Base-by-base conservation (phyloP, 2,113 vertebrate genomes). In the Sterrhoptilus dennistouni region DNA sequence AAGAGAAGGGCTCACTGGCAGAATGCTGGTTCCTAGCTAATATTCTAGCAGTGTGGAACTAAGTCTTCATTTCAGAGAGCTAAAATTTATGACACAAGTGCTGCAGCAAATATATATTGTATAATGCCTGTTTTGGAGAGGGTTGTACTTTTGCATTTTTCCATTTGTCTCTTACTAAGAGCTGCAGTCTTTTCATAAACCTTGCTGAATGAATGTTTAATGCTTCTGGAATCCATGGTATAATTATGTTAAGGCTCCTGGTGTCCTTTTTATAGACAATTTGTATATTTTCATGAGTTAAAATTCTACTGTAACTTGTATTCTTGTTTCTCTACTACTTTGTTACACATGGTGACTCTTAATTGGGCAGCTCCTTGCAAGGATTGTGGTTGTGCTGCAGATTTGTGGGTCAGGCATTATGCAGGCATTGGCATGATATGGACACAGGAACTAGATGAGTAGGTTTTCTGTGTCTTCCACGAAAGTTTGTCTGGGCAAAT, bases 361-460 rank as follows among this genome's bases (percentile, higher is more conserved):
- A 47, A 81, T 38, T 74, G 35, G 44, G 49, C n/a, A 95, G 17
- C 40, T 89, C 12, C 31, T 78, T 81, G 49, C 60, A 53, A 35
- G 38, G 64, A 72, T 10, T 0, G 0, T 52, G 21, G 13, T 4
- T 71, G 38, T 33, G 6, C 22, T 28, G 35, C 36, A 33, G 13
- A 9, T 59, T 74, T 77, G 29, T 53, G 35, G 68, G 64, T 17
- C 28, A 5, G 59, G 19, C 11, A 6, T 70, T 89, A 24, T 56
- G 15, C 64, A 74, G 79, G 23, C 35, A 29, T 22, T 78, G 57
- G n/a, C 52, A 28, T 31, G 36, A n/a, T 77, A 10, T 3, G 25
- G 36, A 44, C 54, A 23, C 18, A 70, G 76, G 14, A 83, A 20
- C 42, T 54, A 38, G 14, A 54, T 65, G 9, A 78, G 22, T 40